Evolutionary conservation across 2,113 vertebrate genomes (phyloP), one percentile per base, ranked within the genome.

Genomic region (Thomomys bottae): DNA sequence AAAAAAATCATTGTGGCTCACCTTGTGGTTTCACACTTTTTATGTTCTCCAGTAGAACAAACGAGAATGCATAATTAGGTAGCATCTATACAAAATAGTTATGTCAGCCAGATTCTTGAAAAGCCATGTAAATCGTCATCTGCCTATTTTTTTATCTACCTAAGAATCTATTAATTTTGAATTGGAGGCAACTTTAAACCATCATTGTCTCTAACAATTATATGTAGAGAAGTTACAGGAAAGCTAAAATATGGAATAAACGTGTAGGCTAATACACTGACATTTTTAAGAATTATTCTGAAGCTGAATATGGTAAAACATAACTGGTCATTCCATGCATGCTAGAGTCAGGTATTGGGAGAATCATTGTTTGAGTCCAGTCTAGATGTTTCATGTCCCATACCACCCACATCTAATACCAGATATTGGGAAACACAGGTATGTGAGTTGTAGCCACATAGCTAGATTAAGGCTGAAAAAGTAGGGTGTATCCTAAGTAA

Each of bases 161-260:
- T 49, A 89, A n/a, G 45, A 90, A 78, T 57, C 18, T 64, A 78
- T 36, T 71, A 40, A 79, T 87, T 64, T 92, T 23, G 84, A 57
- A 82, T 26, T 32, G 68, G 68, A 67, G 4, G 20, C 20, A 67
- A 14, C 10, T 32, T 8, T 14, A 32, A n/a, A 9, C 30, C 30
- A 67, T 8, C 66, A 67, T 67, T 5, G 32, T n/a, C 34, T 1
- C 66, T 24, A 67, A 15, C 32, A n/a, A 67, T n/a, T 67, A 5
- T 24, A 67, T 8, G 10, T n/a, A 17, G 11, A 67, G 32, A 67
- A 67, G 32, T 32, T n/a, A 67, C 14, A n/a, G 23, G 30, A 67
- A 8, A n/a, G 3, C 9, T 67, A 64, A 11, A 30, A 8, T 11
- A 64, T 64, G 11, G 26, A 26, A 28, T 9, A 26, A 26, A 64